Evolutionary conservation across 2,113 vertebrate species (phyloP).

Genomic region (Oncorhynchus clarkii): DNA sequence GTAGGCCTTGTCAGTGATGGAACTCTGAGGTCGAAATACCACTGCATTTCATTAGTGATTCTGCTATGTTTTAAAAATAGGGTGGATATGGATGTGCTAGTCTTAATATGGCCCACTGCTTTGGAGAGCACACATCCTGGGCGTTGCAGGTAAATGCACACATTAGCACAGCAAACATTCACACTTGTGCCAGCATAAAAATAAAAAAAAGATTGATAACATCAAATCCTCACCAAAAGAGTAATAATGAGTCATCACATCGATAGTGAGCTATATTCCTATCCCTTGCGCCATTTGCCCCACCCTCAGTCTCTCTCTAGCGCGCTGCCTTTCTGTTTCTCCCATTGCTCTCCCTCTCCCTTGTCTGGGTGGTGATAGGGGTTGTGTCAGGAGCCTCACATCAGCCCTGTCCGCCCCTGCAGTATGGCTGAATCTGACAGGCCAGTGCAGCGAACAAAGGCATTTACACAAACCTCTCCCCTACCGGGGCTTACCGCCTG

Average conservation of each 20-base stretch:
- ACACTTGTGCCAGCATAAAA: background rate
- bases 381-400: background rate
- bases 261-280: background rate
- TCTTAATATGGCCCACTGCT: background rate
- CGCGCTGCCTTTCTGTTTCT: background rate
- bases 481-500: background rate
- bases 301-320: background rate
- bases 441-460: background rate
- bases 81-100: background rate
- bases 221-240: no score
- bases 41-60: background rate
- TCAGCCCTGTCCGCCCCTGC: constrained; percentile 1
- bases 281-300: background rate
- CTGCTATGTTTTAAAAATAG: background rate
- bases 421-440: background rate
- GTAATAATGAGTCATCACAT: background rate
- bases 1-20: background rate
- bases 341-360: background rate
- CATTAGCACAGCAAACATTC: background rate
- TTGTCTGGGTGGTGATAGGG: background rate
- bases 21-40: background rate
- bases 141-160: background rate
- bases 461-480: constrained; percentile 1
- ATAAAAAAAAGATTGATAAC: no score
- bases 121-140: background rate